Evolutionary conservation across 2,888 invertebrate species (phyloP).

Genomic region (Rhopalosiphum nymphaeae): DNA sequence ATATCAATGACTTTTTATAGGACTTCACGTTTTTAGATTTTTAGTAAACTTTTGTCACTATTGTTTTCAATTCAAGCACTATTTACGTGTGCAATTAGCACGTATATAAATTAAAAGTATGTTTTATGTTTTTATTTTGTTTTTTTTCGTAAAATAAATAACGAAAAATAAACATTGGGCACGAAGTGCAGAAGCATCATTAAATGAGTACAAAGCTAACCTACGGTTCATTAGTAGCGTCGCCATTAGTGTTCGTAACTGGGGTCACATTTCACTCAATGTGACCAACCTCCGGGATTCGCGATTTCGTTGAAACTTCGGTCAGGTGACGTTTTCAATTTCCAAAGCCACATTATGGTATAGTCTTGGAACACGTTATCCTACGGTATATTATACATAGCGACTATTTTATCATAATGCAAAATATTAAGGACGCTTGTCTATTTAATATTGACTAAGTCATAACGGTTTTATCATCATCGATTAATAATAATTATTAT

Average conservation of each 20-base stretch:
- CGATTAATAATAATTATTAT: background rate
- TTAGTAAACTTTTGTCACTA: background rate
- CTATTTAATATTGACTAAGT: background rate
- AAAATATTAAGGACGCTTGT: background rate
- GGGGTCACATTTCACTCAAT: constrained; percentile 37
- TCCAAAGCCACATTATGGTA: background rate
- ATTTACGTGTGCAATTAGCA: background rate
- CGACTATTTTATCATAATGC: background rate
- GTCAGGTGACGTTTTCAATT: background rate
- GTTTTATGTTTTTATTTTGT: background rate
- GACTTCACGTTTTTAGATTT: background rate
- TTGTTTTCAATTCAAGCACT: background rate
- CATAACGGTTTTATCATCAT: background rate
- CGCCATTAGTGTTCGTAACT: constrained; percentile 32
- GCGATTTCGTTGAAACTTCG: background rate
- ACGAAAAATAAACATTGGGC: constrained; percentile 43
- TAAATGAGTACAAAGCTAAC: constrained; percentile 22
- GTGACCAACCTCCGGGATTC: background rate
- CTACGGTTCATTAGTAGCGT: constrained; percentile 49
- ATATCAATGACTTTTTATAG: background rate
- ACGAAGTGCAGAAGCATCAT: constrained; percentile 19
- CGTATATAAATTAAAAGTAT: background rate
- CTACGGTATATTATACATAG: background rate
- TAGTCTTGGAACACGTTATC: background rate
- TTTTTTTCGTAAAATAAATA: constrained; percentile 17